Percentiles rank a stretch among this genome's conserved stretches.
Evolutionary conservation across 2,888 invertebrate species (phyloP).

Genomic region (Antitype chi): DNA sequence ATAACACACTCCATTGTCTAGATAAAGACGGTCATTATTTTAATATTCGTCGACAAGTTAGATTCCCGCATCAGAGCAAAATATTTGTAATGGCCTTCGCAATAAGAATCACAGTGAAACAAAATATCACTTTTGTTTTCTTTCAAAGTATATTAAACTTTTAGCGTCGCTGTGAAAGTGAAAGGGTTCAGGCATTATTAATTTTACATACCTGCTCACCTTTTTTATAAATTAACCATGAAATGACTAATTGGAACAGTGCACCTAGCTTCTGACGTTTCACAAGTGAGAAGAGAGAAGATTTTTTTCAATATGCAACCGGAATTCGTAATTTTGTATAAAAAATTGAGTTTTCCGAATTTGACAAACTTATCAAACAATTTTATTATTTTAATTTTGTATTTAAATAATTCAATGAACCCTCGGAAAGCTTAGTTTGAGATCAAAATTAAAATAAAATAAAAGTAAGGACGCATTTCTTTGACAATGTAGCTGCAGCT

Average conservation of each 20-base stretch:
- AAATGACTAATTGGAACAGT: too few relatives aligned
- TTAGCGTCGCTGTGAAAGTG: background rate
- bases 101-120: slow-evolving; percentile 10
- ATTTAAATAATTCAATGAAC: background rate
- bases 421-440: background rate
- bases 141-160: background rate
- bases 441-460: background rate
- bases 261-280: too few relatives aligned
- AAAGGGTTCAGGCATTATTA: background rate
- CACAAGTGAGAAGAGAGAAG: too few relatives aligned
- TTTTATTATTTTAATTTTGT: background rate
- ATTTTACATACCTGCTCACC: background rate
- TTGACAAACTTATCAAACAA: too few relatives aligned
- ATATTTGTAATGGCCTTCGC: slow-evolving; percentile 48
- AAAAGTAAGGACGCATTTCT: slow-evolving; percentile 5
- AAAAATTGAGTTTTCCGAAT: too few relatives aligned
- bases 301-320: too few relatives aligned
- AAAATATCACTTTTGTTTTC: background rate
- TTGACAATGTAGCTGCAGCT: slow-evolving; percentile 11
- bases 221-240: too few relatives aligned
- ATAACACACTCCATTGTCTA: slow-evolving; percentile 55
- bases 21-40: slow-evolving; percentile 60
- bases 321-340: too few relatives aligned
- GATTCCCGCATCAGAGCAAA: slow-evolving; percentile 25
- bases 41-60: slow-evolving; percentile 49